Conservation (phyloP, 2,888 invertebrate genomes). For the Lydus trimaculatus region DNA sequence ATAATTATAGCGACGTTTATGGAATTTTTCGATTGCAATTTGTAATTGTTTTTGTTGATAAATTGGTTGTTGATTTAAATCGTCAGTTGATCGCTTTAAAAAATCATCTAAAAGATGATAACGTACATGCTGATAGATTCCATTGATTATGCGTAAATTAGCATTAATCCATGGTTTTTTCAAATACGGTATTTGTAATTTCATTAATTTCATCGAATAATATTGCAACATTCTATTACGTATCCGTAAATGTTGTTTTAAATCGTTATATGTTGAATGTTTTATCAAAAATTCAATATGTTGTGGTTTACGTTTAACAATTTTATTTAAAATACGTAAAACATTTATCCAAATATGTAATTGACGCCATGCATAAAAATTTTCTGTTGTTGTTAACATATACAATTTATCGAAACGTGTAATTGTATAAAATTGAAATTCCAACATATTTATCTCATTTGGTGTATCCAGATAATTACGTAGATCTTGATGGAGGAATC, state of each 20-base stretch:
- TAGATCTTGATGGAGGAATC: slow-evolving; percentile 1
- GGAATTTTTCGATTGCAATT: not conserved
- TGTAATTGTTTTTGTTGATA: not conserved
- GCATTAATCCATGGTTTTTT: slow-evolving; percentile 16
- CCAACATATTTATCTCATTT: slow-evolving; percentile 7
- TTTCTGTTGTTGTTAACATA: not conserved
- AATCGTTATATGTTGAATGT: not conserved
- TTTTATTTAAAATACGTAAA: slow-evolving; percentile 27
- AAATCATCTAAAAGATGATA: slow-evolving; percentile 22
- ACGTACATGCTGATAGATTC: slow-evolving; percentile 20
- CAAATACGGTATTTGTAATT: slow-evolving; percentile 17
- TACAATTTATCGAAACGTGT: not conserved
- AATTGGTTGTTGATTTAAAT: not conserved
- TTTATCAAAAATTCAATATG: slow-evolving; percentile 3
- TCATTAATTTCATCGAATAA: slow-evolving; percentile 22
- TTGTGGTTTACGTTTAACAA: slow-evolving; percentile 18
- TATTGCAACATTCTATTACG: not conserved
- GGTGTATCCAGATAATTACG: not conserved
- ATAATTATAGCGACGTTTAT: not conserved
- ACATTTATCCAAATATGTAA: slow-evolving; percentile 25
- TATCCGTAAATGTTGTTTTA: slow-evolving; percentile 4
- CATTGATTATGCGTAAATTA: slow-evolving; percentile 21
- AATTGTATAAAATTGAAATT: slow-evolving; percentile 14
- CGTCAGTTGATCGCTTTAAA: not conserved
- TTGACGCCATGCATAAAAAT: not conserved